Conservation (phyloP, 1,140 invertebrate species). For the Augochlora pura region DNA sequence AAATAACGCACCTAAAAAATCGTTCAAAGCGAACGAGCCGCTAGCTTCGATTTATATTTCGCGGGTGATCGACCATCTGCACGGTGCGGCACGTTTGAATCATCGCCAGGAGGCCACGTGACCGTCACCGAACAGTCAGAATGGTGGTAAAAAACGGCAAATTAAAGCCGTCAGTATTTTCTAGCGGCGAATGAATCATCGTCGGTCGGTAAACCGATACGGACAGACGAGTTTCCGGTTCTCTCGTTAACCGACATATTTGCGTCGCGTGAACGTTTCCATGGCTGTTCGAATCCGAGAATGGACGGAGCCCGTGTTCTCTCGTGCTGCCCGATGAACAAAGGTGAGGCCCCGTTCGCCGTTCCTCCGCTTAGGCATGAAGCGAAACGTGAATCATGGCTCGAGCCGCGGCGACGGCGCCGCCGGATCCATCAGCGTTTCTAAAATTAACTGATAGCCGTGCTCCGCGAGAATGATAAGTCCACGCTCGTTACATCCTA, state of each 20-base stretch:
- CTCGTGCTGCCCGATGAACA: too few species aligned
- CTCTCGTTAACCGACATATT: slow-evolving; percentile 35
- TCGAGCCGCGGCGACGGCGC: slow-evolving; percentile 2
- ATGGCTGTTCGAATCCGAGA: slow-evolving; percentile 7
- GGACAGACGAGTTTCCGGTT: slow-evolving; percentile 49
- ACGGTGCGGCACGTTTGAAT: slow-evolving; percentile 12
- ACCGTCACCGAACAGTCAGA: background rate
- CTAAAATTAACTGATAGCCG: slow-evolving; percentile 34
- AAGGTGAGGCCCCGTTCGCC: slow-evolving; percentile 18
- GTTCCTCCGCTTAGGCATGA: slow-evolving; percentile 11
- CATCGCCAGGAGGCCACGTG: slow-evolving; percentile 5
- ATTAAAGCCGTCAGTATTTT: slow-evolving; percentile 19
- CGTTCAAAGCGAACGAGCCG: too few species aligned
- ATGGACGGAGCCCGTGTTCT: too few species aligned
- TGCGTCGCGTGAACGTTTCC: slow-evolving; percentile 31
- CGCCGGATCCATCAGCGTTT: slow-evolving; percentile 27
- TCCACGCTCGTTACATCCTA: slow-evolving; percentile 37
- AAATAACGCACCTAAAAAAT: too few species aligned
- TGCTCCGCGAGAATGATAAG: slow-evolving; percentile 47
- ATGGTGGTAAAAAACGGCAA: slow-evolving; percentile 22
- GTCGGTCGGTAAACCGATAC: slow-evolving; percentile 39
- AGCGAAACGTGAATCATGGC: slow-evolving; percentile 43
- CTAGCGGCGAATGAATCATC: slow-evolving; percentile 36
- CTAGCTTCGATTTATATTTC: background rate
- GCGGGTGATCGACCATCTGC: background rate